Conservation (phyloP, 2,888 invertebrate species). For the Tachystola acroxantha region DNA sequence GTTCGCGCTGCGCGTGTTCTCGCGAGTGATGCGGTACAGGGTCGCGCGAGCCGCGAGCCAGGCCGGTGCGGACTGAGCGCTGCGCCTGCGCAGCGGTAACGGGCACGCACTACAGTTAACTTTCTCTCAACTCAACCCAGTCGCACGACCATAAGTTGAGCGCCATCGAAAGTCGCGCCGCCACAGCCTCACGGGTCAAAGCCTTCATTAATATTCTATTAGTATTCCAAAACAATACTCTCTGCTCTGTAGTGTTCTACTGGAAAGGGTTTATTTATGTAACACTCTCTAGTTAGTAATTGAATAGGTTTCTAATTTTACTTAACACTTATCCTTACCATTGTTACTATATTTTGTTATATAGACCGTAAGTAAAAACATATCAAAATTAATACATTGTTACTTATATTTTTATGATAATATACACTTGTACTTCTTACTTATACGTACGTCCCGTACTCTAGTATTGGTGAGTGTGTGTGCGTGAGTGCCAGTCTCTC, state of each 20-base stretch:
- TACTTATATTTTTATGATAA: no score
- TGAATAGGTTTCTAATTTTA: neutral
- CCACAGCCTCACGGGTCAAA: conserved; percentile 61
- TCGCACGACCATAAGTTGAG: conserved; percentile 54
- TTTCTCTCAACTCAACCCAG: conserved; percentile 62
- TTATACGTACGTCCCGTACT: no score
- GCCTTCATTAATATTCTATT: conserved; percentile 50
- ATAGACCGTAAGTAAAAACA: no score
- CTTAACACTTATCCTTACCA: no score
- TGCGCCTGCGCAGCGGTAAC: conserved; percentile 39
- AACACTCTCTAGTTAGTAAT: no score
- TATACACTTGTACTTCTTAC: no score
- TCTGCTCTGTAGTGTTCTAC: conserved; percentile 5
- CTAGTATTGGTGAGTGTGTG: no score
- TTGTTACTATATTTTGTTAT: no score
- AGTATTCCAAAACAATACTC: conserved; percentile 16
- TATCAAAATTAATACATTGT: no score
- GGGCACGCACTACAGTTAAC: conserved; percentile 76
- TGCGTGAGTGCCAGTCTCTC: no score
- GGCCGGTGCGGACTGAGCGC: conserved; percentile 37
- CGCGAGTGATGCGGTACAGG: conserved; percentile 12
- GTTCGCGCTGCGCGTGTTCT: conserved; percentile 23
- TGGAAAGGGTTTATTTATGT: conserved; percentile 5
- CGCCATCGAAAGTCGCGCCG: conserved; percentile 69
- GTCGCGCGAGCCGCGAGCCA: conserved; percentile 23